Percentiles rank a stretch among this genome's conserved stretches.
These are phyloP conservation scores for Mamestra configurata DNA, from an alignment of 1,140 invertebrate genomes.

Conservation along the genomic window DNA sequence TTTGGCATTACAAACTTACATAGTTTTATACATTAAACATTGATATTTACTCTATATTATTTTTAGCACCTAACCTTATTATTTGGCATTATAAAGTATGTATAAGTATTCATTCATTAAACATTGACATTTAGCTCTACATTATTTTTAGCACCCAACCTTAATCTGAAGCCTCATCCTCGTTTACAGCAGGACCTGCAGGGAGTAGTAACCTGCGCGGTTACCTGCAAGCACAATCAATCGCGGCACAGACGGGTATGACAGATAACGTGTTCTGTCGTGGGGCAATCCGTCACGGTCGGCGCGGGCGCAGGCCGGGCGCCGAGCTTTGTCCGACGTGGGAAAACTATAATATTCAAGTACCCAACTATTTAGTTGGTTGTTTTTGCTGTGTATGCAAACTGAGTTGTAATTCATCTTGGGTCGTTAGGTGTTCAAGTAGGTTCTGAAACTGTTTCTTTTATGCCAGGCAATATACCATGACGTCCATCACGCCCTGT, in stretches of 20 bases:
- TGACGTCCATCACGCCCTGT: no score
- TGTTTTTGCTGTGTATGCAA: slow-evolving; percentile 13
- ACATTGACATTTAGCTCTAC: background rate
- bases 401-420: slow-evolving; percentile 12
- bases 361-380: background rate
- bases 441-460: no score
- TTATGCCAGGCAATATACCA: no score
- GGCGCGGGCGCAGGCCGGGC: slow-evolving; percentile 54
- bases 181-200: background rate
- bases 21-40: no score
- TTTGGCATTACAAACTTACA: no score
- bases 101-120: no score
- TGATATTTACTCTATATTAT: background rate
- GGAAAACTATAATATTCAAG: slow-evolving; percentile 61
- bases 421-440: slow-evolving; percentile 12
- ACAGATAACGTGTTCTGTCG: slow-evolving; percentile 69
- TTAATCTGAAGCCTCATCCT: background rate
- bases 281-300: slow-evolving; percentile 69
- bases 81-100: no score
- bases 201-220: slow-evolving; percentile 29
- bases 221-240: slow-evolving; percentile 64
- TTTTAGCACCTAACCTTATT: background rate
- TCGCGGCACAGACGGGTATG: slow-evolving; percentile 61
- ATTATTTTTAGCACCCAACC: background rate
- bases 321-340: slow-evolving; percentile 63